Evolutionary conservation across 2,888 invertebrate species (phyloP), one percentile per base, ranked within the genome.

Genomic region (Lagria hirta): DNA sequence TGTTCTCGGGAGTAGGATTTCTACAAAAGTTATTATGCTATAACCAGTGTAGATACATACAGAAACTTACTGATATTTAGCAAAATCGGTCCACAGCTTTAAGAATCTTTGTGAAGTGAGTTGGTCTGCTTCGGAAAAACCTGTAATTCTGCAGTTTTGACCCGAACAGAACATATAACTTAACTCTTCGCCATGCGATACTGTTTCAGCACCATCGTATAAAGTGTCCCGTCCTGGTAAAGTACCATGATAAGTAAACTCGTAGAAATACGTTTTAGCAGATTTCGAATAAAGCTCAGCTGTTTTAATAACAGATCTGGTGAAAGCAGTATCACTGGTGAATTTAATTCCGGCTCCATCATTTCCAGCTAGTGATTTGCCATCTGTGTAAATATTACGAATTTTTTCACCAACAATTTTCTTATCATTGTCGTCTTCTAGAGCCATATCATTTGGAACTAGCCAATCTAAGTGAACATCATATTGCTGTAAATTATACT

Each of bases 21-120:
- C 30, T 30, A n/a, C 16, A 30, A 29, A 12, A 46, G n/a, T n/a
- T n/a, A n/a, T n/a, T n/a, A n/a, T n/a, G n/a, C n/a, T n/a, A n/a
- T 15, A 15, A 6, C 8, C 10, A 8, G 10, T 23, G n/a, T 10
- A 10, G 6, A 26, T n/a, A 12, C 3, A 4, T 4, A 24, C 4
- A 24, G 6, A 6, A 27, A 10, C 28, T n/a, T 21, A 38, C 38
- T 30, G 17, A 22, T 38, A 38, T 16, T 38, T 38, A 2, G 38
- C 38, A 38, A 38, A 38, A 8, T 38, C 16, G 11, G 38, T 38
- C 29, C 29, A 38, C 16, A 30, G 13, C 14, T 21, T 38, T 2
- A 38, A 16, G 5, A 38, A 12, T 11, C 38, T 8, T 7, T 16
- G 8, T 4, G n/a, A 2, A 6, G 22, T 21, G 10, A 38, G 4